Evolutionary conservation across 92 coral and sea anemone genomes (phyloP).

Genomic region (Porites cylindrica): DNA sequence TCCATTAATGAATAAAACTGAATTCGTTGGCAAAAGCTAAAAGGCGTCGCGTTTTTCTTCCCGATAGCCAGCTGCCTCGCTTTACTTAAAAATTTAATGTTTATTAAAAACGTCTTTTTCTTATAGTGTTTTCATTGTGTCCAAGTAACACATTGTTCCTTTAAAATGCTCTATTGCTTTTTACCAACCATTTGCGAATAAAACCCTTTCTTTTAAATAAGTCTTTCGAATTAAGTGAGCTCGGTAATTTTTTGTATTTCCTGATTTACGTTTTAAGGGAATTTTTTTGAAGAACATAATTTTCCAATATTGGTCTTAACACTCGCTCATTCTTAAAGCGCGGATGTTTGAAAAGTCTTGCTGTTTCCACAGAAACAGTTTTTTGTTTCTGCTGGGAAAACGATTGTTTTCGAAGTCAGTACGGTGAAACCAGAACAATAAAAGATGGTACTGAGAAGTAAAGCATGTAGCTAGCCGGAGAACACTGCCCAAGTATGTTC

Average conservation of each 20-base stretch:
- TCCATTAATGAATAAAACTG: not conserved
- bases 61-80: not conserved
- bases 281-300: not conserved
- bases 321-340: not conserved
- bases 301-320: slow-evolving; percentile 34
- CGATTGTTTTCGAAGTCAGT: not conserved
- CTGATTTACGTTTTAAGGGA: slow-evolving; percentile 2
- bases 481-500: too few species aligned
- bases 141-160: not conserved
- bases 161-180: slow-evolving; percentile 8
- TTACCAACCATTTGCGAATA: slow-evolving; percentile 7
- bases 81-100: not conserved
- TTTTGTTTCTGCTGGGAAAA: not conserved
- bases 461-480: not conserved
- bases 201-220: not conserved
- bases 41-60: not conserved
- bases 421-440: slow-evolving; percentile 4
- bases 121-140: not conserved
- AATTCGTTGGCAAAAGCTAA: not conserved
- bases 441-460: not conserved
- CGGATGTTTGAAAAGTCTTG: slow-evolving; percentile 33
- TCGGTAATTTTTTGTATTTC: not conserved
- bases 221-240: not conserved
- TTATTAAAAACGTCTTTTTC: not conserved
- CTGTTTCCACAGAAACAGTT: slow-evolving; percentile 40